Evolutionary conservation across 2,113 vertebrate genomes (phyloP), one percentile per base, ranked within the genome.

Genomic region (Microcebus lehilahytsara): DNA sequence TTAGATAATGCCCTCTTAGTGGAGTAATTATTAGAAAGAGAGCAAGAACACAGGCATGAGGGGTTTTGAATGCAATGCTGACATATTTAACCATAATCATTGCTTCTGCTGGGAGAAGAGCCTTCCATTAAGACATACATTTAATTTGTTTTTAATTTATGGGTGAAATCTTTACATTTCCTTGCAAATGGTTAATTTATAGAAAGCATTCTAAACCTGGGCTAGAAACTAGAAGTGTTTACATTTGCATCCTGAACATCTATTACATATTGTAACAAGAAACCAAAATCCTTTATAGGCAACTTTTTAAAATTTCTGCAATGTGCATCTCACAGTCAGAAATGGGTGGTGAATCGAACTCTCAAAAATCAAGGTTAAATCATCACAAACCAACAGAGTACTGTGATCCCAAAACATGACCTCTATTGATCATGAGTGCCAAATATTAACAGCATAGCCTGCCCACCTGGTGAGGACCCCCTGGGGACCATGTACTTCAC

Each of bases 381-480:
- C 17, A 30, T 34, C 74, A 77, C 81, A 62, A 37, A 69, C 53
- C 71, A 14, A 25, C 56, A 62, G 8, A 56, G 49, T 5, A 10
- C 7, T 0, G 11, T 9, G 14, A 8, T 9, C 71, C 32, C 51
- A 25, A 79, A 64, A 40, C 20, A 16, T 5, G 1, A 13, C 64
- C 34, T 0, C 4, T 7, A 6, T 7, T 23, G n/a, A 30, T 4
- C 51, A 12, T 0, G 2, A 0, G 2, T 3, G 6, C 34, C 2
- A 27, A 62, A 17, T 8, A 11, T 2, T 34, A 78, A 42, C 0
- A 0, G 32, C 0, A 0, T 0, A 0, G 10, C 11, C 0, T 0
- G 32, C 4, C 7, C 3, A 27, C 12, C 37, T 0, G n/a, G 58
- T 3, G 0, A 30, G 16, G 8, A 49, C 23, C 30, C 37, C 9